Conservation (phyloP, 92 coral and sea anemone genomes). For the Porites rus region DNA sequence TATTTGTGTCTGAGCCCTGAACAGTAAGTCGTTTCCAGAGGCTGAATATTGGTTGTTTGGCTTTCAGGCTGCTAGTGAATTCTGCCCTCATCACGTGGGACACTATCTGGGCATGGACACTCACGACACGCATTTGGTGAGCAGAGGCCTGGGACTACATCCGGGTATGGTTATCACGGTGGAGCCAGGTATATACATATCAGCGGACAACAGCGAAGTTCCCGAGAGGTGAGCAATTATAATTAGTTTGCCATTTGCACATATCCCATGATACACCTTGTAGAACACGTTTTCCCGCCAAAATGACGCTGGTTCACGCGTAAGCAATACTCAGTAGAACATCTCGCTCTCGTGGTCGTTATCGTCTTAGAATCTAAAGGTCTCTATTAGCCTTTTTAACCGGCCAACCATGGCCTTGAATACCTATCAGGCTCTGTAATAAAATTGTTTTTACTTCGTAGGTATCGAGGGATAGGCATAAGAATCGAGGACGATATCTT, state of each 20-base stretch:
- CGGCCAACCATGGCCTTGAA: too few relatives aligned
- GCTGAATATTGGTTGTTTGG: neutral
- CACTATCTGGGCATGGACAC: slow-evolving; percentile 98
- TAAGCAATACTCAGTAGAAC: too few relatives aligned
- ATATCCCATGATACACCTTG: neutral
- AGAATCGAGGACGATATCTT: slow-evolving; percentile 96
- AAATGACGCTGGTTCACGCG: too few relatives aligned
- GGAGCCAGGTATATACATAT: slow-evolving; percentile 95
- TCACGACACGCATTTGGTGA: slow-evolving; percentile 90
- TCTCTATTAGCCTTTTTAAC: too few relatives aligned
- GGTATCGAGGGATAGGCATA: slow-evolving; percentile 93
- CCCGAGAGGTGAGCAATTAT: slow-evolving; percentile 73
- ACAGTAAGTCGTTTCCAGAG: too few relatives aligned
- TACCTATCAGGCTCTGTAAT: neutral
- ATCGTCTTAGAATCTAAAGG: too few relatives aligned
- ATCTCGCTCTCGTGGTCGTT: too few relatives aligned
- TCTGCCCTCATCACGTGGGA: slow-evolving; percentile 97
- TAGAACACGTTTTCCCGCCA: too few relatives aligned
- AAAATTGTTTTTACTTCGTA: slow-evolving; percentile 14
- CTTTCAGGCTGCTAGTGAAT: slow-evolving; percentile 76
- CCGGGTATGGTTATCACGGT: slow-evolving; percentile 95
- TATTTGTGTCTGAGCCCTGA: too few relatives aligned
- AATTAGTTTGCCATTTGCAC: too few relatives aligned
- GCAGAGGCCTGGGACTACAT: slow-evolving; percentile 87
- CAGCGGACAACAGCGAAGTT: slow-evolving; percentile 66